Evolutionary conservation across 1,140 invertebrate genomes (phyloP).

Genomic region (Charaxes varanes): DNA sequence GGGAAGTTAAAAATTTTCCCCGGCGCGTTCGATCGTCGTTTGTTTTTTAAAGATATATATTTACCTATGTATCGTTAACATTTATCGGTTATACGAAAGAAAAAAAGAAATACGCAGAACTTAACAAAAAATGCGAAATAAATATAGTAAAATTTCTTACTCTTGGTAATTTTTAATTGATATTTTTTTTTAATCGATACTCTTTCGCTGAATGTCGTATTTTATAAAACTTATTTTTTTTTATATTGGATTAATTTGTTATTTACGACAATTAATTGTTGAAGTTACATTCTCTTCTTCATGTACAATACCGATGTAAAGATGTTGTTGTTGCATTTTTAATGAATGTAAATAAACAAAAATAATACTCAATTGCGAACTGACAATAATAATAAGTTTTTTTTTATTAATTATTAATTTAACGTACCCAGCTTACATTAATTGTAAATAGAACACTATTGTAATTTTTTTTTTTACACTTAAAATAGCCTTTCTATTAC

Average conservation of each 20-base stretch:
- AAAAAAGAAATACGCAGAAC: too few species aligned
- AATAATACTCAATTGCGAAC: conserved; percentile 66
- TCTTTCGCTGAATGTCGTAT: too few species aligned
- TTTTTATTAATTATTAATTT: conserved; percentile 54
- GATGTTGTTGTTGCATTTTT: conserved; percentile 19
- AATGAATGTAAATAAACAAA: conserved; percentile 57
- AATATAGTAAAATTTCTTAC: conserved; percentile 2
- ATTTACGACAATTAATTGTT: too few species aligned
- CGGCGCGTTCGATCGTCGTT: too few species aligned
- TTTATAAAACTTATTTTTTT: too few species aligned
- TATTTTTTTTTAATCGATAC: too few species aligned
- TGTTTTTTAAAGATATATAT: conserved; percentile 16
- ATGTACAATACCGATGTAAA: conserved; percentile 9
- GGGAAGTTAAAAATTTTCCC: conserved; percentile 58
- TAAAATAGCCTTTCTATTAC: conserved; percentile 60
- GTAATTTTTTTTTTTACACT: conserved; percentile 53
- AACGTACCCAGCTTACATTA: conserved; percentile 44
- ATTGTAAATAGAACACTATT: conserved; percentile 60
- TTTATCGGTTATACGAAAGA: too few species aligned
- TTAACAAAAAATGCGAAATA: too few species aligned
- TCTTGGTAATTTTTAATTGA: too few species aligned
- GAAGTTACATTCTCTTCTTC: conserved; percentile 1
- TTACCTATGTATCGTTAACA: too few species aligned
- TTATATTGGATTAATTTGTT: conserved; percentile 6
- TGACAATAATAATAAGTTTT: conserved; percentile 66